Percentiles rank a stretch among this genome's conserved stretches.
Conservation (phyloP, 1,140 invertebrate genomes). For the Diploscapter pachys region DNA sequence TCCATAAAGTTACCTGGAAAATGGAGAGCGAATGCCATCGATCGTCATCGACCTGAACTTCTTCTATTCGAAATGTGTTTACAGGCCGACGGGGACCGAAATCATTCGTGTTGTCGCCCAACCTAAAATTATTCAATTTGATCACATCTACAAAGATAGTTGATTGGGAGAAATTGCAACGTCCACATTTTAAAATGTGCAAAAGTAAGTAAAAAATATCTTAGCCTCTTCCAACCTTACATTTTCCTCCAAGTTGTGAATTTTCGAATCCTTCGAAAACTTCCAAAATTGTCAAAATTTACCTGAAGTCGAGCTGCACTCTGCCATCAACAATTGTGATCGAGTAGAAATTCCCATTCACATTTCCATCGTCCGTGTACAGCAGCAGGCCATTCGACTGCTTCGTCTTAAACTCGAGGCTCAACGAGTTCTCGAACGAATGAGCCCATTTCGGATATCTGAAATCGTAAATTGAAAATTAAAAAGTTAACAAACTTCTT, state of each 20-base stretch:
- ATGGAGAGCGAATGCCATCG: constrained; percentile 22
- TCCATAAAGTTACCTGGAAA: constrained; percentile 4
- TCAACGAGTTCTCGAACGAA: constrained; percentile 67
- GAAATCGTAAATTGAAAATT: constrained; percentile 10
- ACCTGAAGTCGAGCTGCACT: constrained; percentile 77
- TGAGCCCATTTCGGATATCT: constrained; percentile 57
- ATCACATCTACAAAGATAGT: too few species aligned
- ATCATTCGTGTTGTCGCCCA: constrained; percentile 74
- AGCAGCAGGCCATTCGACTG: constrained; percentile 79
- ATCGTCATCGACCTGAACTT: constrained; percentile 38
- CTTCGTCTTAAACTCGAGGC: constrained; percentile 85
- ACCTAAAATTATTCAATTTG: constrained; percentile 63
- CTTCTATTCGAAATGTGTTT: constrained; percentile 45
- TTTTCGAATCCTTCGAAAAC: too few species aligned
- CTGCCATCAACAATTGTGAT: constrained; percentile 85
- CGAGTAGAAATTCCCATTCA: constrained; percentile 84
- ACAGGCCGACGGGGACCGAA: constrained; percentile 62
- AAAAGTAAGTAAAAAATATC: too few species aligned
- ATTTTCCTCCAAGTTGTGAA: too few species aligned
- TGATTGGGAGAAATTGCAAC: too few species aligned
- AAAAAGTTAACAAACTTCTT: neutral
- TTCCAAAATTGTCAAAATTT: neutral
- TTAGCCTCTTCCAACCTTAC: too few species aligned
- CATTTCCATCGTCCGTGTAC: constrained; percentile 88
- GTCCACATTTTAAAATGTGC: too few species aligned